Evolutionary conservation across 2,113 vertebrate species (phyloP).

Genomic region (Nansenia antarctica): DNA sequence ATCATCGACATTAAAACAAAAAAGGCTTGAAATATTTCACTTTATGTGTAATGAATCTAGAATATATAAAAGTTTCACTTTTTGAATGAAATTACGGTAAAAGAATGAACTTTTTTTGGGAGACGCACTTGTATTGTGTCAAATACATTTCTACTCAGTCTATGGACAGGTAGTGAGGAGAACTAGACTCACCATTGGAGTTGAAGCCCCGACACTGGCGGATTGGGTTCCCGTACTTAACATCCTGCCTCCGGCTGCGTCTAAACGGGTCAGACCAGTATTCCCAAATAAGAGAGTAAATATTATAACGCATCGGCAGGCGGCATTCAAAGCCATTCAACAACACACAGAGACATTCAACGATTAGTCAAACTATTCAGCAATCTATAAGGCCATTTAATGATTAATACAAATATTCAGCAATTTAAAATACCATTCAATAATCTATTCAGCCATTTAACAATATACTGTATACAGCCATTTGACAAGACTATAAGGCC

Average conservation of each 20-base stretch:
- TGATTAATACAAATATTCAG: slow-evolving; percentile 8
- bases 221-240: slow-evolving; percentile 83
- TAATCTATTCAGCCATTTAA: background rate
- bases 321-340: slow-evolving; percentile 63
- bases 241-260: slow-evolving; percentile 83
- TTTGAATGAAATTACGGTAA: no score
- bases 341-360: slow-evolving; percentile 16
- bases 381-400: background rate
- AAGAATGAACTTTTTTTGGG: no score
- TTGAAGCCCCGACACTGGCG: slow-evolving; percentile 83
- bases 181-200: slow-evolving; percentile 72
- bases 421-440: background rate
- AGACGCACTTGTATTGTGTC: no score
- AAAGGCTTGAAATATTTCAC: no score
- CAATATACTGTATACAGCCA: background rate
- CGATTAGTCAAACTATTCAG: no score
- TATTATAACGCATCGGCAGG: slow-evolving; percentile 66
- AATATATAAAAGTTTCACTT: no score
- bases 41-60: no score
- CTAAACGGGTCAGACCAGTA: slow-evolving; percentile 75
- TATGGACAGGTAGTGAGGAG: background rate
- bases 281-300: slow-evolving; percentile 66
- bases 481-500: slow-evolving; percentile 17
- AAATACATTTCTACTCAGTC: background rate
- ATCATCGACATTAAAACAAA: no score